Percentiles rank a stretch among this genome's conserved stretches.
phyloP scores from a whole-genome alignment of 2,797 vertebrate species.

The Enteromius paludinosus region DNA sequence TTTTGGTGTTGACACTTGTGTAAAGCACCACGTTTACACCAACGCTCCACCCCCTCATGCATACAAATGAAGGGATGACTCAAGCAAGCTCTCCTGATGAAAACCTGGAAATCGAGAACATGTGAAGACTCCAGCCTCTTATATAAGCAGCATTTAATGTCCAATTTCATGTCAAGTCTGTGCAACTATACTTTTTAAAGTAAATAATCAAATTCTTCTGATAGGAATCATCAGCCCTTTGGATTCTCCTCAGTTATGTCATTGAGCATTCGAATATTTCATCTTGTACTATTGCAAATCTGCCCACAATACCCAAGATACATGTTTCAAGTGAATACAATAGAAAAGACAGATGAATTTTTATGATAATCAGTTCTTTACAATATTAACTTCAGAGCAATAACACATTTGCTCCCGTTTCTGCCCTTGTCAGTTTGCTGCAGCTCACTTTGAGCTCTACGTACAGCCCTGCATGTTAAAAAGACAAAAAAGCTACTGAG shows the following conservation, averaged over 20 bases:
- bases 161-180: background rate
- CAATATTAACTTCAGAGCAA: constrained; percentile 48
- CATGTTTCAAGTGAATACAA: background rate
- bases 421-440: constrained; percentile 50
- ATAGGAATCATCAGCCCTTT: constrained; percentile 1
- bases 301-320: constrained; percentile 4
- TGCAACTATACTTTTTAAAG: constrained; percentile 18
- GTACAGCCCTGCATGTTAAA: constrained; percentile 51
- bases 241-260: constrained; percentile 9
- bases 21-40: constrained; percentile 43
- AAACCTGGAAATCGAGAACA: constrained; percentile 25
- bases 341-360: background rate
- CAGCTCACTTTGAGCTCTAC: constrained; percentile 47
- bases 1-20: constrained; percentile 35
- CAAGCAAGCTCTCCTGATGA: constrained; percentile 33
- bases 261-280: constrained; percentile 4
- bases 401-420: constrained; percentile 37
- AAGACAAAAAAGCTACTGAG: constrained; percentile 54
- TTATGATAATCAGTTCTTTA: constrained; percentile 1
- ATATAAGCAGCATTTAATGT: constrained; percentile 3
- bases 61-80: constrained; percentile 24
- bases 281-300: background rate
- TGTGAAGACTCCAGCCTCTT: constrained; percentile 20
- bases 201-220: background rate
- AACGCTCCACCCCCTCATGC: constrained; percentile 29